Evolutionary conservation across 2,797 vertebrate genomes (phyloP).

Genomic region (Sebastes itinus): DNA sequence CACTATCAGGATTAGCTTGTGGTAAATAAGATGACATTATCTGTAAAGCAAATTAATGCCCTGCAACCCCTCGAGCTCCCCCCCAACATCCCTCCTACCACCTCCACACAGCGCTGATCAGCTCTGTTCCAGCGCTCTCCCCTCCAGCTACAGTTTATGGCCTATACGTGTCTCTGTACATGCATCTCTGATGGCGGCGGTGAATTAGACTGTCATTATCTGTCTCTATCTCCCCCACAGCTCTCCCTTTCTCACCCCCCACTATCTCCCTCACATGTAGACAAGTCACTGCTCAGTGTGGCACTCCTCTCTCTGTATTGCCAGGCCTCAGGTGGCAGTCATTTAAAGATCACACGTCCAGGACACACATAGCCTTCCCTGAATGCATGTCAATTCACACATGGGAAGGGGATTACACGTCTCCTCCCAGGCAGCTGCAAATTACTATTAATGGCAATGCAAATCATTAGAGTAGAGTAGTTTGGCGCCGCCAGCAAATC

Average conservation of each 20-base stretch:
- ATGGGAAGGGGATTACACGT: slow-evolving; percentile 80
- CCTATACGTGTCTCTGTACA: slow-evolving; percentile 55
- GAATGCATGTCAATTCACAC: slow-evolving; percentile 83
- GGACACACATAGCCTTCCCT: slow-evolving; percentile 72
- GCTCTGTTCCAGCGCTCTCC: slow-evolving; percentile 63
- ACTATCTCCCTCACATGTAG: slow-evolving; percentile 42
- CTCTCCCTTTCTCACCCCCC: slow-evolving; percentile 35
- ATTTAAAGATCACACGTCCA: slow-evolving; percentile 87
- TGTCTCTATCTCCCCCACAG: slow-evolving; percentile 62
- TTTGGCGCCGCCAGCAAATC: slow-evolving; percentile 69
- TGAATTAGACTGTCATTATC: slow-evolving; percentile 77
- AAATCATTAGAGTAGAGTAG: slow-evolving; percentile 81
- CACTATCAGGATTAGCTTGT: slow-evolving; percentile 52
- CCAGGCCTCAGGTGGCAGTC: slow-evolving; percentile 85
- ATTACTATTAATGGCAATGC: slow-evolving; percentile 83
- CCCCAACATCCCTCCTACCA: slow-evolving; percentile 44
- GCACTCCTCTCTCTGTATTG: slow-evolving; percentile 63
- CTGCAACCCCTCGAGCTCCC: slow-evolving; percentile 45
- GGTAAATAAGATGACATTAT: slow-evolving; percentile 65
- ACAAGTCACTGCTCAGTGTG: slow-evolving; percentile 50
- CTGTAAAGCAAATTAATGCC: slow-evolving; percentile 67
- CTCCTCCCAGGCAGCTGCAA: slow-evolving; percentile 78
- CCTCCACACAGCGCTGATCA: slow-evolving; percentile 69
- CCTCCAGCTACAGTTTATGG: slow-evolving; percentile 68
- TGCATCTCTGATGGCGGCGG: slow-evolving; percentile 61